A percentile compares a stretch with the other conserved stretches of the same genome.
Conservation (phyloP, 1,140 invertebrate genomes). For the Linepithema humile region DNA sequence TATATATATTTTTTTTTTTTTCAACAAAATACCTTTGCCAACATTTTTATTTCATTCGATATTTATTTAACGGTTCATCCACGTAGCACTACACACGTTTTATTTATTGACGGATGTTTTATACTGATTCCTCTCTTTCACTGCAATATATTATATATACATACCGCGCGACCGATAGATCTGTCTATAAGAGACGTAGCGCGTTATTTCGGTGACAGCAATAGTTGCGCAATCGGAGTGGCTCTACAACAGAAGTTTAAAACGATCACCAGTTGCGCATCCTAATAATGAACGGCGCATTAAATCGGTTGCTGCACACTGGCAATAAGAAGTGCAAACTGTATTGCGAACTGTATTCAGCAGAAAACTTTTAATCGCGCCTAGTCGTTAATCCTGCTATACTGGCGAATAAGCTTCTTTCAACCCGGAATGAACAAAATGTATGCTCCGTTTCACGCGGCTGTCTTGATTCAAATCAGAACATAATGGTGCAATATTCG, state of each 20-base stretch:
- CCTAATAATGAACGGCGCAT: constrained; percentile 5
- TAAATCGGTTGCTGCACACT: not conserved
- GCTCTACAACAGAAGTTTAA: constrained; percentile 26
- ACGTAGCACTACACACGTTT: no score
- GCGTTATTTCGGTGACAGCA: constrained; percentile 4
- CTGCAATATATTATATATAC: not conserved
- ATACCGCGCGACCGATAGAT: not conserved
- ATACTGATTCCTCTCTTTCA: constrained; percentile 5
- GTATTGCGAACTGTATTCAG: constrained; percentile 21
- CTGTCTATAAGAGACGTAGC: not conserved
- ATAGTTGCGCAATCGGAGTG: constrained; percentile 3
- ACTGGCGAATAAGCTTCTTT: constrained; percentile 1
- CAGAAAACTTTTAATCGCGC: constrained; percentile 33
- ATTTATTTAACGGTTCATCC: not conserved
- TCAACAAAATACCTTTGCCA: not conserved
- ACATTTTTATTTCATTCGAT: constrained; percentile 9
- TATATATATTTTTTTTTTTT: no score
- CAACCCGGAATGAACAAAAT: not conserved
- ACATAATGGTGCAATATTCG: no score
- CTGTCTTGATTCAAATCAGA: no score
- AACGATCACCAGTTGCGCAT: constrained; percentile 61
- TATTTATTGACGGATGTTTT: not conserved
- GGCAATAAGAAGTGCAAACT: constrained; percentile 16
- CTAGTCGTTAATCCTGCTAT: constrained; percentile 10
- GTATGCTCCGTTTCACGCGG: not conserved